These are phyloP conservation scores for Miltochrista miniata DNA, from an alignment of 2,888 invertebrate genomes.

Conservation along the genomic window DNA sequence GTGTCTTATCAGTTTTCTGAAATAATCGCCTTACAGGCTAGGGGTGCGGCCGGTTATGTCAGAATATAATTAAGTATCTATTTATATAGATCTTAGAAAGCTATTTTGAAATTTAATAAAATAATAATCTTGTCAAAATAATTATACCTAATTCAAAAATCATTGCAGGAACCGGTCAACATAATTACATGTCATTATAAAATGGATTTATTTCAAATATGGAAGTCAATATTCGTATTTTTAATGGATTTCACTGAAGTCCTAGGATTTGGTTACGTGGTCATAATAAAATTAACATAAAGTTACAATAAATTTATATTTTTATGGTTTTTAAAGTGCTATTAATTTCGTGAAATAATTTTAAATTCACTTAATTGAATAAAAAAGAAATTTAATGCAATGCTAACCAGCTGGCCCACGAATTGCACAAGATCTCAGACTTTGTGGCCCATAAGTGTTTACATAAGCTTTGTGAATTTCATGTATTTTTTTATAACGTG, in stretches of 20 bases:
- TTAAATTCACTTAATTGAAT: not conserved
- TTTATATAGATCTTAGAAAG: not conserved
- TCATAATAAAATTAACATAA: conserved; percentile 38
- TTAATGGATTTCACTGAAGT: conserved; percentile 8
- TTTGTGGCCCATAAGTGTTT: too few species aligned
- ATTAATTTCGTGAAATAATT: conserved; percentile 12
- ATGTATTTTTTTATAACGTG: too few species aligned
- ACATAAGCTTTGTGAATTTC: too few species aligned
- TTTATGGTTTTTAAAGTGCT: conserved; percentile 23
- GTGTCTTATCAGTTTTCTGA: not conserved
- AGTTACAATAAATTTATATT: conserved; percentile 26
- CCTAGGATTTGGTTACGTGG: conserved; percentile 19
- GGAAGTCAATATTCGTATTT: not conserved
- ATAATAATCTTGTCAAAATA: not conserved
- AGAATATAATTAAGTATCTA: not conserved
- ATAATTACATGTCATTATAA: not conserved
- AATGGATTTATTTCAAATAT: not conserved
- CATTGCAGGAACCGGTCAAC: not conserved
- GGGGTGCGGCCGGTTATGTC: not conserved
- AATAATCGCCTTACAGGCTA: too few species aligned
- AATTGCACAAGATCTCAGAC: too few species aligned
- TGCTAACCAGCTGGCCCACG: too few species aligned
- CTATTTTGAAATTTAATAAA: not conserved
- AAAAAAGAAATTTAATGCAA: not conserved
- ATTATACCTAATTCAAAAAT: not conserved